Percentiles rank a stretch among this genome's conserved stretches.
phyloP scores from a whole-genome alignment of 2,797 vertebrate species.

The Masticophis lateralis region DNA sequence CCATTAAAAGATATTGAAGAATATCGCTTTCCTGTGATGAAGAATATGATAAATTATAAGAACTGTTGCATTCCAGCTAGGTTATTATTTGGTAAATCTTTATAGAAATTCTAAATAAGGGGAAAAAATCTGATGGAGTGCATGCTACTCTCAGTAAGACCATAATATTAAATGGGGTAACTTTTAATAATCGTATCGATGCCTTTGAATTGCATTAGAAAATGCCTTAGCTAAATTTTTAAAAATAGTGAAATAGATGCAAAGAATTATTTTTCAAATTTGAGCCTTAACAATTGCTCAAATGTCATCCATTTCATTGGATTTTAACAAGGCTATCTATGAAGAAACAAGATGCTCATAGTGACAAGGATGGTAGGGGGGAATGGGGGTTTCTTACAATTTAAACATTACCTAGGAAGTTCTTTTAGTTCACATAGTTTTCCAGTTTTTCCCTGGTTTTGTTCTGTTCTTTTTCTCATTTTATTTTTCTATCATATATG shows the following conservation, averaged over 20 bases:
- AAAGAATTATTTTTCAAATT: slow-evolving; percentile 25
- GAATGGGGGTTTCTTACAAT: neutral
- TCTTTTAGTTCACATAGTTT: neutral
- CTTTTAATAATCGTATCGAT: neutral
- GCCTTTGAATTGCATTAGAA: slow-evolving; percentile 15
- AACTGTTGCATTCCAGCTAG: slow-evolving; percentile 28
- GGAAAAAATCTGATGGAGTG: neutral
- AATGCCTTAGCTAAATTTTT: slow-evolving; percentile 20
- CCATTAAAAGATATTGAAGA: neutral
- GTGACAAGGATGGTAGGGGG: neutral
- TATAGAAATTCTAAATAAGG: slow-evolving; percentile 33
- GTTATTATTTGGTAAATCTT: slow-evolving; percentile 34
- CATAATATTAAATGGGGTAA: neutral
- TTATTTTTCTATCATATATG: slow-evolving; percentile 27
- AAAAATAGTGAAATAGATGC: slow-evolving; percentile 36
- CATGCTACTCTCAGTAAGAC: neutral
- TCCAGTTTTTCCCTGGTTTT: neutral
- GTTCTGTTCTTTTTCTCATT: slow-evolving; percentile 3
- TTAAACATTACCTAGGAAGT: neutral
- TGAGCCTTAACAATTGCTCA: slow-evolving; percentile 21
- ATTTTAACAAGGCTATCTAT: neutral
- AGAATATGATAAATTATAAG: slow-evolving; percentile 26
- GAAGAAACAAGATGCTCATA: neutral
- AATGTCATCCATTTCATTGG: slow-evolving; percentile 11
- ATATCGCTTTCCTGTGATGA: neutral